phyloP scores from a whole-genome alignment of 1,140 invertebrate species.

The Dufourea novaeangliae region DNA sequence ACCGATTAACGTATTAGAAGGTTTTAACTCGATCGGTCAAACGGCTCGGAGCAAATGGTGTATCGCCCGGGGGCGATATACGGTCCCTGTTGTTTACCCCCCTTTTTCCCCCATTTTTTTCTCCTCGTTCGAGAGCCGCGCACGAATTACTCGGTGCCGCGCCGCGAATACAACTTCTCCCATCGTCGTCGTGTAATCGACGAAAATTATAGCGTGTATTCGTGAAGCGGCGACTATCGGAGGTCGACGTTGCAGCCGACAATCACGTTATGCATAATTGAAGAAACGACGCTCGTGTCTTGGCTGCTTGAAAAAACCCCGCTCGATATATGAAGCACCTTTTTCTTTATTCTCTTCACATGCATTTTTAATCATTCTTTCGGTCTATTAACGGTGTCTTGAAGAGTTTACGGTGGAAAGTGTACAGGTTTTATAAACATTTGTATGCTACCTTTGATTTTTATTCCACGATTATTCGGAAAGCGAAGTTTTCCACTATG shows the following conservation, averaged over 20 bases:
- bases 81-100: background rate
- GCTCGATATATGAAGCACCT: background rate
- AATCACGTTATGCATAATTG: constrained; percentile 13
- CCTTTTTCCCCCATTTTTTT: background rate
- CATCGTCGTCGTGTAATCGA: constrained; percentile 32
- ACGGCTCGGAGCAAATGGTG: constrained; percentile 15
- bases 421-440: too few species aligned
- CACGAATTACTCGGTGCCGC: background rate
- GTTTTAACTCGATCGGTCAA: constrained; percentile 40
- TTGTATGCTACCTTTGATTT: too few species aligned
- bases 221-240: constrained; percentile 2
- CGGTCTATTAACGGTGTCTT: background rate
- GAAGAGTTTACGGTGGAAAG: too few species aligned
- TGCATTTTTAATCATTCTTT: background rate
- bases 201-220: constrained; percentile 28
- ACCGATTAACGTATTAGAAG: constrained; percentile 66
- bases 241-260: constrained; percentile 3
- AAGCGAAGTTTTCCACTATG: too few species aligned
- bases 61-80: constrained; percentile 5
- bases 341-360: background rate
- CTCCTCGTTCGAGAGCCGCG: background rate
- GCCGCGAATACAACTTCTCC: constrained; percentile 7
- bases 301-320: background rate
- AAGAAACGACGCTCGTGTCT: background rate
- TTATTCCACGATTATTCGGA: too few species aligned